Evolutionary conservation across 92 coral and sea anemone genomes (phyloP).

Genomic region (Epizoanthus scotinus): DNA sequence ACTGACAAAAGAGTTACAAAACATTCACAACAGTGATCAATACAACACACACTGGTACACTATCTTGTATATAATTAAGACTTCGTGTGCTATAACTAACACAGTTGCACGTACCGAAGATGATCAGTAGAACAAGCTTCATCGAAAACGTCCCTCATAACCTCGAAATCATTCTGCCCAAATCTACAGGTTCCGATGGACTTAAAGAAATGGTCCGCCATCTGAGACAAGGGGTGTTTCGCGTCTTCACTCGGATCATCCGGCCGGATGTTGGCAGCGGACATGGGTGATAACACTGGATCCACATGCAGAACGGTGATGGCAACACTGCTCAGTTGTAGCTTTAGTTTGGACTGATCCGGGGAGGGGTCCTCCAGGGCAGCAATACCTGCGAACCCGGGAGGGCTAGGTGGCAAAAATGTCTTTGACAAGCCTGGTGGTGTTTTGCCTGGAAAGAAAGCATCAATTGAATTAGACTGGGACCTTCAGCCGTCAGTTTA

Average conservation of each 20-base stretch:
- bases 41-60: too few species aligned
- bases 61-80: too few species aligned
- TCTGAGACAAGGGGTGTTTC: conserved; percentile 77
- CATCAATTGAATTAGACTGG: background rate
- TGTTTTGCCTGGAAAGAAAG: conserved; percentile 47
- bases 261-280: conserved; percentile 43
- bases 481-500: too few species aligned
- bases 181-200: conserved; percentile 86
- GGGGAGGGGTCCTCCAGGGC: conserved; percentile 89
- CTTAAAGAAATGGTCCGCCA: conserved; percentile 86
- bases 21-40: too few species aligned
- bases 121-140: conserved; percentile 85
- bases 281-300: conserved; percentile 70
- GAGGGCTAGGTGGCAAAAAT: conserved; percentile 65
- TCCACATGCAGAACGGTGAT: conserved; percentile 89
- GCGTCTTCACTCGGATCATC: conserved; percentile 40
- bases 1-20: too few species aligned
- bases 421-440: conserved; percentile 48
- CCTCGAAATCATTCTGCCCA: conserved; percentile 95
- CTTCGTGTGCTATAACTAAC: too few species aligned
- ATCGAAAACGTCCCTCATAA: conserved; percentile 70
- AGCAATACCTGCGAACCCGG: conserved; percentile 92
- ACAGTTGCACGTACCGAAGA: conserved; percentile 61
- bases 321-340: conserved; percentile 82
- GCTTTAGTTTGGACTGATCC: conserved; percentile 61